Percentiles rank a stretch among this genome's conserved stretches.
phyloP scores from a whole-genome alignment of 2,113 vertebrate genomes.

The Cercocebus atys region DNA sequence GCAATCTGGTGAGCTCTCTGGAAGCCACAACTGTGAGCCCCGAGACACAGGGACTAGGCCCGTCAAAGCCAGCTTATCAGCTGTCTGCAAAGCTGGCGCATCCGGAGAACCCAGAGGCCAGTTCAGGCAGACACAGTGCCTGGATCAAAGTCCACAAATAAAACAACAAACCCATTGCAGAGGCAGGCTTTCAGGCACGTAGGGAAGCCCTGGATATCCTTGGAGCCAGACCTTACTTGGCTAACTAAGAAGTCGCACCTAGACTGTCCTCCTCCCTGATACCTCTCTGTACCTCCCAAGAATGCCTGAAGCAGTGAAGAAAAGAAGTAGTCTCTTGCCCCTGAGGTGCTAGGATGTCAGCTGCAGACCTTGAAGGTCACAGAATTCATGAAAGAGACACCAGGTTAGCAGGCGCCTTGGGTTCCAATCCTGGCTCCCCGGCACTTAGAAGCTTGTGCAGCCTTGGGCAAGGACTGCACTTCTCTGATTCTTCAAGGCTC shows the following conservation, averaged over 20 bases:
- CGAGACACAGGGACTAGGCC: neutral
- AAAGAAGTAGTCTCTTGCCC: too few species aligned
- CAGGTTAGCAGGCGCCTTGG: too few species aligned
- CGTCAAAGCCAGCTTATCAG: neutral
- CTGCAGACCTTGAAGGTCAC: too few species aligned
- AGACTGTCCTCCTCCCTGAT: too few species aligned
- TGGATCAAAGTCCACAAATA: neutral
- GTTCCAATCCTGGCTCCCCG: too few species aligned
- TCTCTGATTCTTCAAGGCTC: neutral
- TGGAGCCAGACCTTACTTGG: neutral
- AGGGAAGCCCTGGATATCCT: neutral
- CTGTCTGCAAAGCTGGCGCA: accelerated
- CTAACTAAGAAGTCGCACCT: neutral
- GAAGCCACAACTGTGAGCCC: neutral
- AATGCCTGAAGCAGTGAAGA: too few species aligned
- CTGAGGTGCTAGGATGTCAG: too few species aligned
- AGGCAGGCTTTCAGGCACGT: neutral
- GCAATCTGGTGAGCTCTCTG: neutral
- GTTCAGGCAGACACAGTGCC: neutral
- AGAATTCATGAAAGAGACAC: too few species aligned
- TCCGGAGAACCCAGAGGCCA: neutral
- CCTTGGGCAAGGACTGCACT: neutral
- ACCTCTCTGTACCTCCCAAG: too few species aligned
- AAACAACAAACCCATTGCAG: accelerated
- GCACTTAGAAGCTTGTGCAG: too few species aligned